Evolutionary conservation across 2,113 vertebrate genomes (phyloP).

Genomic region (Gymnocephalus cernua): DNA sequence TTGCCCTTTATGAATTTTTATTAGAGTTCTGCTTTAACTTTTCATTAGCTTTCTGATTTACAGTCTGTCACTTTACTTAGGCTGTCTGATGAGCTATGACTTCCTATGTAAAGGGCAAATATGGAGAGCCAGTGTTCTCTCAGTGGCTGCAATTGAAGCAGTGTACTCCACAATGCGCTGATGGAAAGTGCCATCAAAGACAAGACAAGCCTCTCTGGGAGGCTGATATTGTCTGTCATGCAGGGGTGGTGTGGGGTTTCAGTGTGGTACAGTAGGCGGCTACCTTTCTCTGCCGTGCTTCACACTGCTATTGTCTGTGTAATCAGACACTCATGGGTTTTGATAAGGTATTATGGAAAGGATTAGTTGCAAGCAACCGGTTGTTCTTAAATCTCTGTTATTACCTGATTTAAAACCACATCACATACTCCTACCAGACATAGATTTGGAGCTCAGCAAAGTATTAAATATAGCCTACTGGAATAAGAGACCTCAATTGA

Average conservation of each 20-base stretch:
- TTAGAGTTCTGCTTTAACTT: constrained; percentile 40
- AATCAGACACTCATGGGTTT: constrained; percentile 58
- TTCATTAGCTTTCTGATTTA: constrained; percentile 57
- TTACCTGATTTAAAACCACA: constrained; percentile 14
- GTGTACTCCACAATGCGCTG: constrained; percentile 45
- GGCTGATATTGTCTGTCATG: constrained; percentile 57
- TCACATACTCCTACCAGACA: not conserved
- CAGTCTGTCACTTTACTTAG: constrained; percentile 39
- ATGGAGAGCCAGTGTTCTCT: constrained; percentile 17
- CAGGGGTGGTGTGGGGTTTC: constrained; percentile 66
- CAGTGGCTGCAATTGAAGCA: constrained; percentile 42
- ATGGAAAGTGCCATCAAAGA: constrained; percentile 68
- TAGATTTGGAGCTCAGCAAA: not conserved
- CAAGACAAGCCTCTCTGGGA: constrained; percentile 36
- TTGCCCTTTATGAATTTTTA: constrained; percentile 38
- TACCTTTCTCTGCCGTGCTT: constrained; percentile 60
- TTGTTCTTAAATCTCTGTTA: constrained; percentile 37
- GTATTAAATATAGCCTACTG: not conserved
- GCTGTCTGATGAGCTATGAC: constrained; percentile 49
- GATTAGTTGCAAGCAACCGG: not conserved
- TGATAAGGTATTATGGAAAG: constrained; percentile 42
- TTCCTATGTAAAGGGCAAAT: constrained; percentile 38
- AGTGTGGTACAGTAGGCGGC: constrained; percentile 43
- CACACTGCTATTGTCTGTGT: constrained; percentile 64
- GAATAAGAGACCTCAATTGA: not conserved